Evolutionary conservation across 2,888 invertebrate species (phyloP), one percentile per base, ranked within the genome.

Genomic region (Spilarctia lutea): DNA sequence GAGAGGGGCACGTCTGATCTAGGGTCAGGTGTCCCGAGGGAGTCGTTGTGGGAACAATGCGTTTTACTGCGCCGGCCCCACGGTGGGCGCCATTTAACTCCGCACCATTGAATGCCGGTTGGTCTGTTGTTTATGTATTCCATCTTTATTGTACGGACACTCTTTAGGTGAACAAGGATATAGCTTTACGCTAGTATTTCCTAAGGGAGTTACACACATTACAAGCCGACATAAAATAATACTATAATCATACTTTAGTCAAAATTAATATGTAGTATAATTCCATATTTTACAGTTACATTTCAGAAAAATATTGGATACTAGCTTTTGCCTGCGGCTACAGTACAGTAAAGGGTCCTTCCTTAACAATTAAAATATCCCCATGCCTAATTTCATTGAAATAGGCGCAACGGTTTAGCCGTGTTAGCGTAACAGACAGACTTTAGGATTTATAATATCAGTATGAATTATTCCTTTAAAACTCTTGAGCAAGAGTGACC

Each of bases 51-150:
- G 72, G 77, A 77, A 77, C 76, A 75, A 77, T 75, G 78, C 81
- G 75, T 81, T 81, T 82, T 83, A 81, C 73, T 76, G 74, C 74
- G 70, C 18, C 68, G 68, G 68, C 74, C 72, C 74, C 81, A 78
- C 71, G 81, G 72, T 81, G 85, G 85, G 83, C 85, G 85, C 86
- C 86, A 85, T 81, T 84, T 73, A 73, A 68, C 60, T 63, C 45
- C 30, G 42, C 35, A 33, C 35, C 68, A 16, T 10, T 45, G 45
- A 65, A 71, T 48, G 65, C 10, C 68, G 68, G 45, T 39, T 68
- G 68, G 48, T 68, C 30, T 68, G 63, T 27, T 45, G 56, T 73
- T 73, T 73, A 69, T 73, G 48, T 67, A 56, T 68, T 45, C 60
- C 13, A 71, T 71, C 56, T 70, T 71, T 71, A 63, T 71, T 42